Conservation (phyloP, 2,888 invertebrate genomes). For the Monoplex corrugatus region DNA sequence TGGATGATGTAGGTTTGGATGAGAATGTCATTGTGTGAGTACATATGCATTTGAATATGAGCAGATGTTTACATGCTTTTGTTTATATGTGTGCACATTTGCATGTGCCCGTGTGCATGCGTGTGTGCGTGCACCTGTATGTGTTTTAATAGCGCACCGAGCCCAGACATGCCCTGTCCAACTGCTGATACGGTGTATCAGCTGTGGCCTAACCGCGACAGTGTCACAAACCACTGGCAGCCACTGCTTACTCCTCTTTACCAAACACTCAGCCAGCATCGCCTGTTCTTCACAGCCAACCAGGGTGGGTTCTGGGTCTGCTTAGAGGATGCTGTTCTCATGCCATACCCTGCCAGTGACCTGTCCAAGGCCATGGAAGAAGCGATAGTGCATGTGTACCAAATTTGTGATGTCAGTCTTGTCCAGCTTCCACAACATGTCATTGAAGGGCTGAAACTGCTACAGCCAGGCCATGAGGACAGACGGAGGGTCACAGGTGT, state of each 20-base stretch:
- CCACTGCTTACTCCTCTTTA: conserved; percentile 32
- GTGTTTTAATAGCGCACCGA: too few species aligned
- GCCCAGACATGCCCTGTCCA: not conserved
- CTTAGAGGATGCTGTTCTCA: not conserved
- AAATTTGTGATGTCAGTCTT: not conserved
- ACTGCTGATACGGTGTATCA: not conserved
- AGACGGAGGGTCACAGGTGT: not conserved
- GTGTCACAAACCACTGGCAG: conserved; percentile 8
- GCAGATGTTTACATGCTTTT: not conserved
- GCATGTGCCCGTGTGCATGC: not conserved
- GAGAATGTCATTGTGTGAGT: too few species aligned
- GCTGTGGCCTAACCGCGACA: not conserved
- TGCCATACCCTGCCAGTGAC: conserved; percentile 27
- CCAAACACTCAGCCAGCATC: not conserved
- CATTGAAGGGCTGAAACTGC: not conserved
- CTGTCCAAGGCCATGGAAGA: not conserved
- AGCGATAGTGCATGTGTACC: conserved; percentile 5
- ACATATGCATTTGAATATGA: too few species aligned
- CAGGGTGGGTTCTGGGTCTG: not conserved
- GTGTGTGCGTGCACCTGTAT: not conserved
- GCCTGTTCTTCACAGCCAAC: conserved; percentile 5
- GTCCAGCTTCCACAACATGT: not conserved
- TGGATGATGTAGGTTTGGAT: not conserved
- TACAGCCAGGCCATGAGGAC: not conserved
- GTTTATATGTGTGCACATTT: not conserved